Evolutionary conservation across 2,888 invertebrate genomes (phyloP), one percentile per base, ranked within the genome.

Genomic region (Julus scandinavius): DNA sequence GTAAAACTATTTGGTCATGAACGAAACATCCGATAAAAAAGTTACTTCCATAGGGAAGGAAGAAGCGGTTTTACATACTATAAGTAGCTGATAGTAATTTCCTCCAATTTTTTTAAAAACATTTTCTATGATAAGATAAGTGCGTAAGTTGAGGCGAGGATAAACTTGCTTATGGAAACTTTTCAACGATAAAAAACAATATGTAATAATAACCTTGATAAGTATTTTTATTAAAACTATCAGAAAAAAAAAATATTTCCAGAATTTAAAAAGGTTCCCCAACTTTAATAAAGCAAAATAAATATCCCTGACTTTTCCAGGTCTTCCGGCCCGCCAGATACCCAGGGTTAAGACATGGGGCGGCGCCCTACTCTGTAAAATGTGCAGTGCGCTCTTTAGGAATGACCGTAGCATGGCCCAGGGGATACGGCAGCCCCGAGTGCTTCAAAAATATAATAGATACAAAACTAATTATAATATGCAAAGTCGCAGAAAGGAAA

Each of bases 1-100:
- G 80, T 40, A 80, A 80, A 80, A 80, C 80, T 80, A 80, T 13
- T 80, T 29, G 80, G 15, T 40, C 29, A 80, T 29, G 38, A 80
- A 80, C 80, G 38, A 38, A 80, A 38, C 15, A 80, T 29, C 80
- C 5, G 80, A 38, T 80, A 80, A 63, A 80, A 63, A 63, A 80
- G 58, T 11, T 2, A 40, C 80, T 80, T 80, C 80, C 80, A 15
- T 4, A 15, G 80, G 80, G 15, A 80, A 80, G 80, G 80, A 80
- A 80, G 80, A 80, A 80, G 80, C 80, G 80, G 80, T 80, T 80
- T 80, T 80, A 80, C 80, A 80, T 80, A 80, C 80, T 80, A 80
- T 80, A 80, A 80, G 80, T 80, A 80, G 80, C 38, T 40, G 38
- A 80, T 38, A 80, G 38, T 29, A 80, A 80, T 80, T 80, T 38